These are phyloP conservation scores for Hemicordylus capensis DNA, from an alignment of 2,113 vertebrate species.

Conservation along the genomic window DNA sequence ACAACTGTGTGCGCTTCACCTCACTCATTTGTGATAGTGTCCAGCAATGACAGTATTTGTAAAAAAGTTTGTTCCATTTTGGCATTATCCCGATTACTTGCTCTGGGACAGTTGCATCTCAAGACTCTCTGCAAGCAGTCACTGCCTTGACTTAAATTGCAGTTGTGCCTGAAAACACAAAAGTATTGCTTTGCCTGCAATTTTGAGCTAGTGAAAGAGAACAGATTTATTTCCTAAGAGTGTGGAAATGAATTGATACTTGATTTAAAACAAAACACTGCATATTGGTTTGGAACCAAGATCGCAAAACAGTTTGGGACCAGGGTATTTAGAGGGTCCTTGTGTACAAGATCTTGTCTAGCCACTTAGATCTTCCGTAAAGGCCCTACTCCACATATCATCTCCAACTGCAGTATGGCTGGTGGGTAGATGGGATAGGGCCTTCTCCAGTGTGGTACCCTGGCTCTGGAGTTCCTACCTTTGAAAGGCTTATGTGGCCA, in stretches of 20 bases:
- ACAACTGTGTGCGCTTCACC: not conserved
- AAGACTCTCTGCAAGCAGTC: constrained; percentile 27
- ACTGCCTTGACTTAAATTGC: constrained; percentile 30
- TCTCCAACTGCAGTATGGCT: no score
- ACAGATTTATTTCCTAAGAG: constrained; percentile 2
- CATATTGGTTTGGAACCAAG: no score
- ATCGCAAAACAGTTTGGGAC: no score
- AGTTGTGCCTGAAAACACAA: constrained; percentile 41
- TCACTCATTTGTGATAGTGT: not conserved
- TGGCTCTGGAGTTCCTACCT: no score
- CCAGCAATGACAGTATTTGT: not conserved
- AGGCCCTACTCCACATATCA: no score
- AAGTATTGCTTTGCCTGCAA: constrained; percentile 11
- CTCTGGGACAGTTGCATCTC: not conserved
- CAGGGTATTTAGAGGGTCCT: no score
- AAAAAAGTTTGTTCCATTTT: not conserved
- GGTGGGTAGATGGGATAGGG: no score
- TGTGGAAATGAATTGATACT: constrained; percentile 26
- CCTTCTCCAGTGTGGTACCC: no score
- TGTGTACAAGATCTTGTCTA: no score
- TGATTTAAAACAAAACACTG: constrained; percentile 11
- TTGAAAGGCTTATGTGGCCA: no score
- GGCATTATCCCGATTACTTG: not conserved
- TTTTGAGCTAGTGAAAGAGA: constrained; percentile 40
- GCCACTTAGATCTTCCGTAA: no score